Evolutionary conservation across 1,140 invertebrate genomes (phyloP), one percentile per base, ranked within the genome.

Genomic region (Drosophila kikkawai): DNA sequence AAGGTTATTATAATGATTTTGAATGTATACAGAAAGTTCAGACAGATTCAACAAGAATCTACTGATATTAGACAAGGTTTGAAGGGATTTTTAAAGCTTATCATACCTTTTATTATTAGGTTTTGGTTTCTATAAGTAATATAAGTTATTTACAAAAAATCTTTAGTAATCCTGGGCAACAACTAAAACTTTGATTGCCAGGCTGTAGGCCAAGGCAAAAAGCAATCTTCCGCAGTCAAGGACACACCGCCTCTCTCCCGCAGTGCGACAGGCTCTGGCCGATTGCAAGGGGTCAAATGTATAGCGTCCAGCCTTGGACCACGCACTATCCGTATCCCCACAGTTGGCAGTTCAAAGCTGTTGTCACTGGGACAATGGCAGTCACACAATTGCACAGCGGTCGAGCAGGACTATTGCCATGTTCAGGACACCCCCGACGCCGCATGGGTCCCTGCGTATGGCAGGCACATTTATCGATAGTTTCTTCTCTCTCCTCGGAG

Each of bases 381-480:
- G 45, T 34, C 39, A 41, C 51, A 60, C 60, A 59, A 71, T 75
- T 48, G 70, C 75, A 67, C 61, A 83, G 60, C 64, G 47, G 80
- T 67, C 67, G 74, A 42, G 65, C 32, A 57, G 42, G 63, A 80
- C 57, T 64, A 67, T 80, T 84, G 63, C 65, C 58, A 74, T 74
- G 74, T 37, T 67, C 44, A 41, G 9, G 60, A 29, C 50, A 37
- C 41, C 36, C 37, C 59, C 47, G 26, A 47, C 68, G 50, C 63
- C 32, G 48, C 37, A 37, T 51, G 71, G n/a, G 13, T 56, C 44
- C 50, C 34, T 26, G 47, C 13, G 56, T 66, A 45, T 75, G 75
- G 66, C 50, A 61, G 42, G 53, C 74, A 59, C 45, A 65, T 75
- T 79, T 84, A 80, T 77, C 63, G 73, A 84, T 84, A 84, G 71